Evolutionary conservation across 2,113 vertebrate species (phyloP), one percentile per base, ranked within the genome.

Genomic region (Misgurnus mizolepis): DNA sequence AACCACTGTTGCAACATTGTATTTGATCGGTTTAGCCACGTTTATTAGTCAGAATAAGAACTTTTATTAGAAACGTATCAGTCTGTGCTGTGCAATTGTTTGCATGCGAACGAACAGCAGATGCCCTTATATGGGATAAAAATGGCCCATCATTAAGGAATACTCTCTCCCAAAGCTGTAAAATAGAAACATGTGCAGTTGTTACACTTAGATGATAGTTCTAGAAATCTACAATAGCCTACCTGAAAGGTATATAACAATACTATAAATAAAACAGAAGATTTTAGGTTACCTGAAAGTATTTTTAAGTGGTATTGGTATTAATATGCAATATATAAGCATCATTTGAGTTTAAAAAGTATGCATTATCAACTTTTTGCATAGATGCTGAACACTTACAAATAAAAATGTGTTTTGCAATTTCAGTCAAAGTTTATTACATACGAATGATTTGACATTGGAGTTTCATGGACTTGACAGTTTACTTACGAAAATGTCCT

Each of bases 41-140:
- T 12, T 12, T 4, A 12, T 53, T 11, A 53, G 9, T 53, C 49
- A 53, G 10, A 12, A 18, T 58, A 2, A 58, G 17, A 6, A 58
- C 7, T 58, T 58, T 7, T 7, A 58, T 58, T 58, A n/a, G 53
- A n/a, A 56, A 56, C 17, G 6, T 17, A 18, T n/a, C 17, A 58
- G 11, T 78, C 70, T 79, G 82, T 6, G 34, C 67, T 84, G 47
- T 73, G 22, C 5, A 6, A 58, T 61, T 74, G 71, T 22, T 75
- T 62, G 17, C 40, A 60, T 49, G 41, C 2, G 47, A 75, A 55
- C 6, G 53, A 53, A 67, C 71, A 78, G 9, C 9, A 11, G 15
- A 58, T 40, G 49, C 84, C 89, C 88, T 85, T 88, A 90, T 88
- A 91, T 85, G 88, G 73, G 87, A 67, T 66, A 87, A 7, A 78